These are phyloP conservation scores for Hesperophylax magnus DNA, from an alignment of 1,140 invertebrate species.

Conservation along the genomic window DNA sequence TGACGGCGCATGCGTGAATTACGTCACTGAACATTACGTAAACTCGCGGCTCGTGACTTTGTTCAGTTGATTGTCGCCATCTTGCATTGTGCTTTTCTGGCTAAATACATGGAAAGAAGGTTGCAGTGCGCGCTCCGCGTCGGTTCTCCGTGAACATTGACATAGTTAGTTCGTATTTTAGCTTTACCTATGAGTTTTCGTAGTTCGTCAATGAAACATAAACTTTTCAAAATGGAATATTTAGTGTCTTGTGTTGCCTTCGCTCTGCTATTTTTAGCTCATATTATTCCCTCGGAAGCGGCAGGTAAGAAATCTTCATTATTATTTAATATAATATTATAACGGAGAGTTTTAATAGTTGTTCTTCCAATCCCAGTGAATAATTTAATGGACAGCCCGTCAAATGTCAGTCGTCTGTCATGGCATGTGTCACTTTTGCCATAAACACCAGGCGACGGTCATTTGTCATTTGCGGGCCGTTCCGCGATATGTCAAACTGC, in stretches of 20 bases:
- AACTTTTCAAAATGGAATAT: conserved; percentile 54
- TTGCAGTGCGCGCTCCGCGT: conserved; percentile 47
- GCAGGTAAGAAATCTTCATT: conserved; percentile 45
- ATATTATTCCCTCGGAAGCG: conserved; percentile 51
- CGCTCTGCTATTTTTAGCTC: conserved; percentile 52
- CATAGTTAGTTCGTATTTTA: conserved; percentile 50
- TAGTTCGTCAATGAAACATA: conserved; percentile 49
- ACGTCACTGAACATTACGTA: conserved; percentile 54
- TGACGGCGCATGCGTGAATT: conserved; percentile 46
- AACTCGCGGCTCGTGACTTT: conserved; percentile 54
- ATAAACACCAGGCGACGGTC: conserved; percentile 15
- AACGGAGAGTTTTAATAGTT: background rate
- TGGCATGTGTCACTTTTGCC: conserved; percentile 45
- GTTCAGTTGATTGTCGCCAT: conserved; percentile 53
- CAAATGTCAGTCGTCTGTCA: conserved; percentile 51
- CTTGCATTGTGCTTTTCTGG: conserved; percentile 50
- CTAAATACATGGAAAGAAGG: conserved; percentile 50
- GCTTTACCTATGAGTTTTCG: conserved; percentile 47
- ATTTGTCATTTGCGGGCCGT: background rate
- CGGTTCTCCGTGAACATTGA: conserved; percentile 45
- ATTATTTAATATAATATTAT: background rate
- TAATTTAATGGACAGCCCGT: conserved; percentile 25
- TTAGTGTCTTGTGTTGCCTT: conserved; percentile 55
- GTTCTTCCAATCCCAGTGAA: conserved; percentile 19
- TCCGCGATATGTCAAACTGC: background rate